Evolutionary conservation across 2,797 vertebrate genomes (phyloP), one percentile per base, ranked within the genome.

Genomic region (Sphaeramia orbicularis): DNA sequence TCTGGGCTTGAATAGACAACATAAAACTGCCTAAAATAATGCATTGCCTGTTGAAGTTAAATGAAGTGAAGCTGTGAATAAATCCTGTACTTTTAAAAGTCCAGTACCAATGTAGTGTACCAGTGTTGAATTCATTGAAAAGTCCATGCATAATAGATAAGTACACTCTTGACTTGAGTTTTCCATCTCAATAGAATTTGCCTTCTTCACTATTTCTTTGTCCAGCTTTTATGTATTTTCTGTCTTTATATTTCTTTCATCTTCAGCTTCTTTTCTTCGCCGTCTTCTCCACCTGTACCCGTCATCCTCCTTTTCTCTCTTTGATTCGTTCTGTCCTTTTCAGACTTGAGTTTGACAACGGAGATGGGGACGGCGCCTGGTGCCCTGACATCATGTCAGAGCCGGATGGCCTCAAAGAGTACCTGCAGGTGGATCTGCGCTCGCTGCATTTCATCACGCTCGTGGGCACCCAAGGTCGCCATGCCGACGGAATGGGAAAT

Each of bases 381-480:
- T 99, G 98, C 41, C 96, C 97, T 0, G 92, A 96, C 86, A 92
- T 94, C 19, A 93, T 95, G 1, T 95, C 96, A 35, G 95, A 96
- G 64, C 93, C 95, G 0, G 92, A 95, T 0, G 94, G 95, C 67
- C 88, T 95, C 49, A 97, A 95, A 78, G 96, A 98, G 71, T 98
- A 97, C 71, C 94, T 99, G 47, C 96, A 99, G 93, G 95, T 99
- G 1, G 97, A 99, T 74, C 92, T 99, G 77, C 96, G 85, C 0
- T 95, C 94, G 0, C 90, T 98, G 61, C 96, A 99, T 88, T 99
- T 99, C 76, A 94, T 99, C 89, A 99, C 97, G 0, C 93, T 99
- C 36, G 97, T 98, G 84, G 98, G 98, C 69, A 98, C 97, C 13
- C 98, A 99, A 87, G 97, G 98, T 0, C 96, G 97, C 32, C 97